Evolutionary conservation across 2,888 invertebrate species (phyloP), one percentile per base, ranked within the genome.

Genomic region (Plebejus argus): DNA sequence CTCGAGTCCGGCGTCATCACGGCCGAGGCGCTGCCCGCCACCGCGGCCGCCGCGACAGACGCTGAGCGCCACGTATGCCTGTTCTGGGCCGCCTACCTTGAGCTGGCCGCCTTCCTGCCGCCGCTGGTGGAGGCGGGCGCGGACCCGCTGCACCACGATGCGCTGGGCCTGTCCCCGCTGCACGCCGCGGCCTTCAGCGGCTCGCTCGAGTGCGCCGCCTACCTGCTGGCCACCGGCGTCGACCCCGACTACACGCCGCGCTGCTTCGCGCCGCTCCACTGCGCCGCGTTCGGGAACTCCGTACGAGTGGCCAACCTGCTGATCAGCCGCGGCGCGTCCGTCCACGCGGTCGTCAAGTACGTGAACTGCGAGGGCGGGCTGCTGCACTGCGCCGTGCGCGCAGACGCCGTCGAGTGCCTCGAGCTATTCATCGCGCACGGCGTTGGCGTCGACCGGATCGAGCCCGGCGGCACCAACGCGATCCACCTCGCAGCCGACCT

Each of bases 261-360:
- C 86, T 95, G 96, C 83, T 97, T 97, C 86, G 96, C 97, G 72
- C 98, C 98, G 0, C 95, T 98, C 79, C 98, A 99, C 89, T 98
- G 97, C 87, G 97, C 98, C 18, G 98, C 98, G 53, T 98, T 98
- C 90, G 97, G 98, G 18, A 97, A 98, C 86, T 96, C 98, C 80
- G 95, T 96, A 77, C 96, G 97, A 84, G 97, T 97, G 18, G 96
- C 97, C 78, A 96, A 96, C 89, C 95, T 97, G 85, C 95, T 98
- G 79, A 95, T 98, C 80, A 95, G 95, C 80, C 95, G 95, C 81
- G 96, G 96, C 28, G 96, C 97, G 77, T 95, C 95, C 80, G 95
- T 97, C 75, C 95, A 95, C 80, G 93, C 96, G 78, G 96, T 96
- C 70, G 96, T 95, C 35, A 96, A 95, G 82, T 95, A 95, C 82